Percentiles rank a stretch among this genome's conserved stretches.
Conservation (phyloP, 2,113 vertebrate genomes). For the Holacanthus passer region DNA sequence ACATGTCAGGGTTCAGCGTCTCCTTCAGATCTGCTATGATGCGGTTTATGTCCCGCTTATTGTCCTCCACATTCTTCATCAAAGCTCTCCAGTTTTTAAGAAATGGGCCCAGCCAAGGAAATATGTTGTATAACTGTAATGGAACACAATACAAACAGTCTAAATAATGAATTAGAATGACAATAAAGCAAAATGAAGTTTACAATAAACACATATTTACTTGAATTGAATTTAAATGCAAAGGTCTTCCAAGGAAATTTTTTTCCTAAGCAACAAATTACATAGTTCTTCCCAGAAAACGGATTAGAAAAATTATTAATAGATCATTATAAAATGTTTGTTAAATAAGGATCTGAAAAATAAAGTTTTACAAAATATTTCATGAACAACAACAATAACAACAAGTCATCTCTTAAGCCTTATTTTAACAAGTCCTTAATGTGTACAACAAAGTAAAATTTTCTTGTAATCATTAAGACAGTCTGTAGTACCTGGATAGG, state of each 20-base stretch:
- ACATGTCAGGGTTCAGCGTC: conserved; percentile 57
- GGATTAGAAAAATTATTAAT: too few relatives aligned
- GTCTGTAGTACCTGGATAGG: conserved; percentile 55
- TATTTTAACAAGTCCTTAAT: neutral
- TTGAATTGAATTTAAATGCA: neutral
- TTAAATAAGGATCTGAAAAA: neutral
- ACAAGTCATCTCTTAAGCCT: neutral
- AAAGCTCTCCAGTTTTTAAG: conserved; percentile 39
- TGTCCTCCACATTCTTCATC: neutral
- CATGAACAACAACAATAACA: neutral
- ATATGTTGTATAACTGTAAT: conserved; percentile 63
- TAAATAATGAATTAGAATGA: neutral
- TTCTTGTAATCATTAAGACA: neutral
- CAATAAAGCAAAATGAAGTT: neutral
- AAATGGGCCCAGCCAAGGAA: conserved; percentile 60
- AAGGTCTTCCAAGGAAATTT: neutral
- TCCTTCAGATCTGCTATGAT: conserved; percentile 46
- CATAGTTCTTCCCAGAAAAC: neutral
- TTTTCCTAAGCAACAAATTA: neutral
- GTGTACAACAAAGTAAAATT: neutral
- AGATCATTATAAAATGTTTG: too few relatives aligned
- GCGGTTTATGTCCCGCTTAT: neutral
- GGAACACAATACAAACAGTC: neutral
- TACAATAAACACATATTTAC: neutral
- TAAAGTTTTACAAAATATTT: neutral